Evolutionary conservation across 2,888 invertebrate genomes (phyloP), one percentile per base, ranked within the genome.

Genomic region (Drosophila helvetica): DNA sequence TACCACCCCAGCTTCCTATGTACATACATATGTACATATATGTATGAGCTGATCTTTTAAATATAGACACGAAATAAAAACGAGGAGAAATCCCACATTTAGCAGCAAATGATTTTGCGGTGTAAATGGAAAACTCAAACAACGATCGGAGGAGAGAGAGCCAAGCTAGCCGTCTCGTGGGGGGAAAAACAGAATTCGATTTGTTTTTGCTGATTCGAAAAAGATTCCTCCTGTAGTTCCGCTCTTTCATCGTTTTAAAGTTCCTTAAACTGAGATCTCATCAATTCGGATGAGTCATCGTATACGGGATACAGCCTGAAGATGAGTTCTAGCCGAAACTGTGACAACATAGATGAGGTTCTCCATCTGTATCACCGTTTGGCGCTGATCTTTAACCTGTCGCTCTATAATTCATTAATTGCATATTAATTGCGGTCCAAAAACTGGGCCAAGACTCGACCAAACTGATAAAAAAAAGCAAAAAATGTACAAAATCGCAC

Each of bases 381-480:
- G 10, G 5, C n/a, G 17, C n/a, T 19, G 33, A 58, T 42, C 38
- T 45, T 46, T 59, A 38, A n/a, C 38, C 61, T 57, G 22, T 25
- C 43, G 12, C n/a, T 30, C 22, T 10, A 18, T 63, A 51, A 68
- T 47, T 48, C 52, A 86, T 77, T 84, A 86, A 86, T 86, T 74
- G 80, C 15, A 72, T 81, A 79, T 74, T 87, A 84, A 81, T 82
- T 82, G 74, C 74, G 63, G 56, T 25, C 25, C 38, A 55, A 56
- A 43, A 66, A 74, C 50, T 72, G 74, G 72, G 72, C 74, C 74
- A 74, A 45, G 43, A 74, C 59, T 48, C 59, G 54, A 58, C 52
- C 58, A 43, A 56, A 48, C 58, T 27, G 25, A 22, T 3, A 3
- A 25, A 0, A 1, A 56, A 59, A 55, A 33, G 33, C 46, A 43